Percentiles rank a stretch among this genome's conserved stretches.
Evolutionary conservation across 2,113 vertebrate species (phyloP).

Genomic region (Argyrosomus japonicus): DNA sequence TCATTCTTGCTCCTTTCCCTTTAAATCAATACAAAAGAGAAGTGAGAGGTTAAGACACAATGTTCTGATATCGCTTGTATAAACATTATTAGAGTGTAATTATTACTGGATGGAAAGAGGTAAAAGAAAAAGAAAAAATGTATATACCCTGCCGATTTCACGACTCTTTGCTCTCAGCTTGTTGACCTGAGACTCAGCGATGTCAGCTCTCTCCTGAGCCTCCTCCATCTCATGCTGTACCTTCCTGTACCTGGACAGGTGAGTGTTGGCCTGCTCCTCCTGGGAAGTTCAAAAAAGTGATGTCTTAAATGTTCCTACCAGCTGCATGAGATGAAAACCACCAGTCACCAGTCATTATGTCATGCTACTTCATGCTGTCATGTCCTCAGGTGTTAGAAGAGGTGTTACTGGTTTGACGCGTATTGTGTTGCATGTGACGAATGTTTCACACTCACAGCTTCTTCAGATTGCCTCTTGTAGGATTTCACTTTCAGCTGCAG

Average conservation of each 20-base stretch:
- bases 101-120: not conserved
- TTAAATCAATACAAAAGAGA: slow-evolving; percentile 49
- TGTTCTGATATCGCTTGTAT: not conserved
- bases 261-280: slow-evolving; percentile 79
- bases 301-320: not conserved
- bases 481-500: slow-evolving; percentile 86
- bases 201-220: slow-evolving; percentile 86
- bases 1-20: slow-evolving; percentile 78
- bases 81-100: not conserved
- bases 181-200: slow-evolving; percentile 87
- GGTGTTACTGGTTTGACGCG: slow-evolving; percentile 27
- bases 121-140: not conserved
- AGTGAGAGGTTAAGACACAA: not conserved
- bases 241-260: slow-evolving; percentile 83
- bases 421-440: slow-evolving; percentile 25
- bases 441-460: slow-evolving; percentile 80
- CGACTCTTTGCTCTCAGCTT: slow-evolving; percentile 79
- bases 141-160: slow-evolving; percentile 63
- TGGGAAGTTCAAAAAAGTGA: slow-evolving; percentile 37
- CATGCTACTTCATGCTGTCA: slow-evolving; percentile 4
- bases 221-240: slow-evolving; percentile 88
- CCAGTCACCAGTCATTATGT: not conserved
- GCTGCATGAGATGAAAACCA: not conserved
- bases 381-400: slow-evolving; percentile 17
- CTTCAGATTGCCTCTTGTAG: slow-evolving; percentile 84